Evolutionary conservation across 2,888 invertebrate genomes (phyloP), one percentile per base, ranked within the genome.

Genomic region (Spialia ferax): DNA sequence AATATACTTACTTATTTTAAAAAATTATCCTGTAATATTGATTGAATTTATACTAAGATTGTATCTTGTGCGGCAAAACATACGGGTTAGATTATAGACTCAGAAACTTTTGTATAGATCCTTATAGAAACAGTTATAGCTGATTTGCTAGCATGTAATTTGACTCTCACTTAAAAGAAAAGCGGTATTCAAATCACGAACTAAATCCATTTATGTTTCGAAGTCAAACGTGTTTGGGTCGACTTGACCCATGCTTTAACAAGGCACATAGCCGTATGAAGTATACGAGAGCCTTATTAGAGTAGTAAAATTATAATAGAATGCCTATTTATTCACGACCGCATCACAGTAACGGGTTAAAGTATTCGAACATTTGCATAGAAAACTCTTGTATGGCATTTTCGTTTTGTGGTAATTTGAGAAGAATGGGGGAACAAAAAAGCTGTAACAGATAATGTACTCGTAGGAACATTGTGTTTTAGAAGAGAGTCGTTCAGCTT

Each of bases 291-390:
- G 35, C 62, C 50, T 62, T 62, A 62, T 50, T 35, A 23, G 62
- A 52, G 23, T 52, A 52, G 38, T 63, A 63, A 63, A 63, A 63
- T 63, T 38, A 63, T 54, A 63, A 63, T 63, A 54, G 35, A 63
- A 63, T 54, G 52, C 38, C 38, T 63, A 63, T 63, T 63, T 63
- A 63, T 63, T 38, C 62, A 63, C 32, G 35, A 62, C 62, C 35
- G 35, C 32, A 52, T 35, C 62, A 52, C 50, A 38, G 62, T 52
- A 38, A 62, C 38, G 11, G 38, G 62, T 62, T 62, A 62, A 62
- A 13, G 20, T 50, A 61, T 61, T 35, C 32, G 15, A 20, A 32
- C 32, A 52, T 62, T 52, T 52, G 52, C 52, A 62, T 52, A 62
- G 52, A 62, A 52, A 62, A 48, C 13, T 61, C 60, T 48, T 45